Conservation (phyloP, 2,797 vertebrate genomes). For the Taeniopygia guttata region DNA sequence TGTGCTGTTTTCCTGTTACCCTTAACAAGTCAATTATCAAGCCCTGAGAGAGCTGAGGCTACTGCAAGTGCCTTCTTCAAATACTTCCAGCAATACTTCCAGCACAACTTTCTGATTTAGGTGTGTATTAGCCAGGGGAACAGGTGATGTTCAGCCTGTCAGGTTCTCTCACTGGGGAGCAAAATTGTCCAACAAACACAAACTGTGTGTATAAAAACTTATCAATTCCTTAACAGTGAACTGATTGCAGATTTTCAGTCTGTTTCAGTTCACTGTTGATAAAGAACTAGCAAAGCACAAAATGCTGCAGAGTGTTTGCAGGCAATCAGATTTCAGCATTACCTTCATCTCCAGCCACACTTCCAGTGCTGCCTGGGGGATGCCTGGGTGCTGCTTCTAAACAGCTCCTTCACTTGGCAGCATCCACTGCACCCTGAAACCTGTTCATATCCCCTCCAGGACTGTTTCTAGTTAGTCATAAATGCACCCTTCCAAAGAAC, state of each 20-base stretch:
- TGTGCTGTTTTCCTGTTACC: neutral
- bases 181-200: neutral
- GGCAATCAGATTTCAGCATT: neutral
- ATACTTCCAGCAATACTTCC: neutral
- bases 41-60: neutral
- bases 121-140: neutral
- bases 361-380: neutral
- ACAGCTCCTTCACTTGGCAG: neutral
- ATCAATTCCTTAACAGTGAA: neutral
- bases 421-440: neutral
- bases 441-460: no score
- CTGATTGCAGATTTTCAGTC: neutral
- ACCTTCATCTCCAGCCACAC: neutral
- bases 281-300: neutral
- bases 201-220: neutral
- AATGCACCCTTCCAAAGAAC: neutral
- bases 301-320: neutral
- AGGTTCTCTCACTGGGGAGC: neutral
- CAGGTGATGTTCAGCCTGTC: neutral
- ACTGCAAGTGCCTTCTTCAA: neutral
- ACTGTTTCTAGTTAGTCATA: neutral
- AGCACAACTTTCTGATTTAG: neutral
- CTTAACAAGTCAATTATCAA: neutral
- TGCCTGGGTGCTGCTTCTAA: neutral
- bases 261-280: neutral